A percentile compares a stretch with the other conserved stretches of the same genome.
Conservation (phyloP, 2,888 invertebrate genomes). For the Diarsia dahlii region DNA sequence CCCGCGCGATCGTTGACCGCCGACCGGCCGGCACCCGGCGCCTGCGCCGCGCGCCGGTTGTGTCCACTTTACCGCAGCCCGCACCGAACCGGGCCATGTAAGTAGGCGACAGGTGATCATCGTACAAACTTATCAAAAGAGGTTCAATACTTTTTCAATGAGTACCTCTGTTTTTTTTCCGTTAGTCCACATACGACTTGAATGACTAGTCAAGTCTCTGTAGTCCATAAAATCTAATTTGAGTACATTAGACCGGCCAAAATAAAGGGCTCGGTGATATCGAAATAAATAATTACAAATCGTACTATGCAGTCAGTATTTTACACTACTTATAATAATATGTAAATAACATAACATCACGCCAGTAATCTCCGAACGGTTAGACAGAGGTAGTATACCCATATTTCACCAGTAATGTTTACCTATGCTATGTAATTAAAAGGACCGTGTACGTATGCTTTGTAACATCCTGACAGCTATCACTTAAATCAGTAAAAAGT, state of each 20-base stretch:
- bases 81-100: slow-evolving; percentile 34
- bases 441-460: no score
- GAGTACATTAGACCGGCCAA: not conserved
- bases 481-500: not conserved
- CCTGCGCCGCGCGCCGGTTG: slow-evolving; percentile 12
- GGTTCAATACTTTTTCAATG: slow-evolving; percentile 1
- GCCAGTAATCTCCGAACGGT: no score
- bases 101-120: slow-evolving; percentile 35
- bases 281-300: not conserved
- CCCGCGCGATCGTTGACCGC: slow-evolving; percentile 65
- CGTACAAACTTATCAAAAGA: slow-evolving; percentile 2
- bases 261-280: not conserved
- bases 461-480: no score
- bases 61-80: slow-evolving; percentile 26
- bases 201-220: not conserved
- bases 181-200: not conserved
- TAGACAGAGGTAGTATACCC: no score
- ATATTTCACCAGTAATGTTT: no score
- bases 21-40: slow-evolving; percentile 26
- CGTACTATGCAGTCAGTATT: not conserved
- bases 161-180: not conserved
- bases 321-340: no score
- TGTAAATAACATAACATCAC: not conserved
- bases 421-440: no score
- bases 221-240: not conserved